These are phyloP conservation scores for Orgyia antiqua DNA, from an alignment of 2,888 invertebrate genomes.

Conservation along the genomic window DNA sequence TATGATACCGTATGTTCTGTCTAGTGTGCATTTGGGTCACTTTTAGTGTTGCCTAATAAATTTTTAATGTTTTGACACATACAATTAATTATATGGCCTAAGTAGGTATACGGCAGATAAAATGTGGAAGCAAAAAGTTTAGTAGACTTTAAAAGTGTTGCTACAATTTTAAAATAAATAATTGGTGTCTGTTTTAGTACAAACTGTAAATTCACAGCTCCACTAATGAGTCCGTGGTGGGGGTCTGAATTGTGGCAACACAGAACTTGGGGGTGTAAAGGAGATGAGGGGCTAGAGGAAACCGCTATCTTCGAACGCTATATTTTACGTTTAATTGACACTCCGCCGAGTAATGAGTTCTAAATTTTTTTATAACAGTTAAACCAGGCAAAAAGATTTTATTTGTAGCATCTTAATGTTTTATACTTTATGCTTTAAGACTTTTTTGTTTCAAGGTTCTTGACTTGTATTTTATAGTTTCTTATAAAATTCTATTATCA, in stretches of 20 bases:
- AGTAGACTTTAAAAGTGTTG: slow-evolving; percentile 51
- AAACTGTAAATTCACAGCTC: slow-evolving; percentile 70
- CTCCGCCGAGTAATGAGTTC: slow-evolving; percentile 73
- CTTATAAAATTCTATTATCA: too few relatives aligned
- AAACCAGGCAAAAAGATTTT: slow-evolving; percentile 30
- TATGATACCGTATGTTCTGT: too few relatives aligned
- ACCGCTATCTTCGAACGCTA: slow-evolving; percentile 56
- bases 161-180: slow-evolving; percentile 61
- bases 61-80: neutral
- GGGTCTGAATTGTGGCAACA: slow-evolving; percentile 42
- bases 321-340: slow-evolving; percentile 76
- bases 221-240: slow-evolving; percentile 66
- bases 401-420: too few relatives aligned
- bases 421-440: too few relatives aligned
- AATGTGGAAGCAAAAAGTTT: slow-evolving; percentile 6
- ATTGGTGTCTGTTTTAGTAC: slow-evolving; percentile 70
- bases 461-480: too few relatives aligned
- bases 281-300: slow-evolving; percentile 24
- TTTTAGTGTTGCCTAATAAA: neutral
- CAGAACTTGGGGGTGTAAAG: slow-evolving; percentile 28
- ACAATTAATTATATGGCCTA: neutral
- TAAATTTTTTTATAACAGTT: slow-evolving; percentile 54
- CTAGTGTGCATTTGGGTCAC: too few relatives aligned
- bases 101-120: neutral
- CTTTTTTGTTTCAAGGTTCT: too few relatives aligned